A percentile compares a stretch with the other conserved stretches of the same genome.
Evolutionary conservation across 2,888 invertebrate genomes (phyloP).

Genomic region (Lingula anatina): DNA sequence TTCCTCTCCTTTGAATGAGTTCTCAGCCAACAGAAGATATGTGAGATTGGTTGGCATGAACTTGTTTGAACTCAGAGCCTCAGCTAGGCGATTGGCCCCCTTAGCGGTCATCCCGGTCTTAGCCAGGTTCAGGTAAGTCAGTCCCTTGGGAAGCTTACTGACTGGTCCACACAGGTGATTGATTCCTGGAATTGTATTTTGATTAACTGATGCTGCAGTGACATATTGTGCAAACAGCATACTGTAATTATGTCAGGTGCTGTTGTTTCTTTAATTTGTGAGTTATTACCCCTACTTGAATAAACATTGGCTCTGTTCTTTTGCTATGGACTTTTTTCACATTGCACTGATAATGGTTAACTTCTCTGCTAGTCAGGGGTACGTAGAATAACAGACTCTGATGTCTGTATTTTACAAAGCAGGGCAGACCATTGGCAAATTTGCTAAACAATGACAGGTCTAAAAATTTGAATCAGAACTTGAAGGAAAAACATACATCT

Average conservation of each 20-base stretch:
- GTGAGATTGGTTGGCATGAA: slow-evolving; percentile 79
- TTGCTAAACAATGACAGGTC: too few species aligned
- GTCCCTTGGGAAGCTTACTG: slow-evolving; percentile 76
- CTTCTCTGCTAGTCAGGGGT: too few species aligned
- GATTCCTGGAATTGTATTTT: slow-evolving; percentile 21
- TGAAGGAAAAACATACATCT: too few species aligned
- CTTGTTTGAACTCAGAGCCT: slow-evolving; percentile 71
- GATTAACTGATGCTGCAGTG: background rate
- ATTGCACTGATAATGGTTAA: too few species aligned
- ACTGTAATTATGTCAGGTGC: background rate
- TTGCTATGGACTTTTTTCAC: background rate
- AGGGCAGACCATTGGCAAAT: too few species aligned
- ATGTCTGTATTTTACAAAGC: too few species aligned
- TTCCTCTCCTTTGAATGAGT: slow-evolving; percentile 77
- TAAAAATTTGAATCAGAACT: too few species aligned
- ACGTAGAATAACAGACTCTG: too few species aligned
- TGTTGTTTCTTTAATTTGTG: too few species aligned
- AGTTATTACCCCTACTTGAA: background rate
- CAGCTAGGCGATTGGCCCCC: slow-evolving; percentile 81
- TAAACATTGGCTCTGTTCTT: background rate
- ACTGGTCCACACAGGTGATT: slow-evolving; percentile 61
- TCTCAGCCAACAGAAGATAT: slow-evolving; percentile 82
- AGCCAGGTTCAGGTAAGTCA: slow-evolving; percentile 80
- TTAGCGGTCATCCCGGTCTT: slow-evolving; percentile 89
- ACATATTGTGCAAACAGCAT: background rate